These are phyloP conservation scores for Lepidocyrtinus sp. DNA, from an alignment of 2,888 invertebrate genomes.

Conservation along the genomic window DNA sequence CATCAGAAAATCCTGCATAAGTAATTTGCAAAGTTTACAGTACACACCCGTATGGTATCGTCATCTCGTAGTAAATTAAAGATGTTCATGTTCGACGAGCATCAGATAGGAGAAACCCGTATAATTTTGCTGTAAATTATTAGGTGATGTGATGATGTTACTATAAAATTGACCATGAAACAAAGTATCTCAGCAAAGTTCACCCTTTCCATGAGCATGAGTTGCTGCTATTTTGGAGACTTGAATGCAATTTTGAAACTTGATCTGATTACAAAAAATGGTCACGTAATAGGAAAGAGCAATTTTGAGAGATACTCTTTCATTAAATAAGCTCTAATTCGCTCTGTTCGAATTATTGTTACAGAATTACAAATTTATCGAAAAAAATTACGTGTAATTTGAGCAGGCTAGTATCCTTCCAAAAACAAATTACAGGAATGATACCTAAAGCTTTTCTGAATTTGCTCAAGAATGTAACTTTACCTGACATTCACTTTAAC, in stretches of 20 bases:
- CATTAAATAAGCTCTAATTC: no score
- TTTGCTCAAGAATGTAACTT: no score
- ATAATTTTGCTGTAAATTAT: constrained; percentile 29
- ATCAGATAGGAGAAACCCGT: constrained; percentile 6
- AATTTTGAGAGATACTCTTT: no score
- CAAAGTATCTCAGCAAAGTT: constrained; percentile 41
- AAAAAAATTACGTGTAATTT: no score
- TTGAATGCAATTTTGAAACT: constrained; percentile 4
- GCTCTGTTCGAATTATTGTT: no score
- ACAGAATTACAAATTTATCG: no score
- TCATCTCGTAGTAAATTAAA: no score
- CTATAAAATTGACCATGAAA: constrained; percentile 46
- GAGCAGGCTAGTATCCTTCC: no score
- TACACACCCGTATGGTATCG: neutral
- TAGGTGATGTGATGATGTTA: constrained; percentile 38
- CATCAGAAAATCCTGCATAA: neutral
- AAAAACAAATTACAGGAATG: no score
- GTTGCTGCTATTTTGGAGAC: neutral
- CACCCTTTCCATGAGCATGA: neutral
- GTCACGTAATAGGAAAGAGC: constrained; percentile 26
- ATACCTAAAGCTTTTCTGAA: no score
- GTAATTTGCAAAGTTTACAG: neutral
- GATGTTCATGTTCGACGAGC: no score
- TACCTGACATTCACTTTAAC: neutral
- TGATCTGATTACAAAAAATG: constrained; percentile 26